Base-by-base conservation (phyloP, 2,797 vertebrate species). In the Lophura swinhoii region DNA sequence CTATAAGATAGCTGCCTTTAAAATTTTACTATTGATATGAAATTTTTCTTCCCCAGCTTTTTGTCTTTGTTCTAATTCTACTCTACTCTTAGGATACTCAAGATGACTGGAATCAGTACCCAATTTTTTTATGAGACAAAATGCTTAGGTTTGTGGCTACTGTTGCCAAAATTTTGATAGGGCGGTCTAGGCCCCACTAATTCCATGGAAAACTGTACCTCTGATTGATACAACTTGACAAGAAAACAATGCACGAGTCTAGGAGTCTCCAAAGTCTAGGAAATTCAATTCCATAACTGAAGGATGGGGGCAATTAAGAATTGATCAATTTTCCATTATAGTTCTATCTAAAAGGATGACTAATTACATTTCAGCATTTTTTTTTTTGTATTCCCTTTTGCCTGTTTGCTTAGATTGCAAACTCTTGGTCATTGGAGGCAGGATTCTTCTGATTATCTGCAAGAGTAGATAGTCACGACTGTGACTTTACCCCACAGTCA, bases 251-350 rank as follows among this genome's bases (percentile, higher is more conserved):
- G 39, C 39, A 39, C 5, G 39, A 39, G 39, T 39, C 39, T 39
- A 39, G 39, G 39, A 39, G 39, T 39, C 39, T 39, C 13, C 39
- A 39, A 39, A 67, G 26, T 41, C 21, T 35, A 31, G 31, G 70
- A 79, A 82, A 87, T 73, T 20, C 13, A 58, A 71, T 71, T 20
- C 14, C 26, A 73, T 37, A 76, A 29, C 70, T 73, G 43, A 76
- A 84, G 10, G 33, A 82, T 81, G 28, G 43, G 73, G 23, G 12
- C 29, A 85, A 73, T 90, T 77, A 81, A 80, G 72, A 11, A 73
- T 10, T 64, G 68, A 70, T 22, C 60, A n/a, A 14, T 59, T 90
- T 93, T 84, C 23, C 60, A 33, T 66, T 73, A 51, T 16, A 39
- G 4, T 15, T 28, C 31, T 69, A 78, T 39, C 51, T 87, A 51